phyloP scores from a whole-genome alignment of 2,888 invertebrate species.

The Dryobota labecula region DNA sequence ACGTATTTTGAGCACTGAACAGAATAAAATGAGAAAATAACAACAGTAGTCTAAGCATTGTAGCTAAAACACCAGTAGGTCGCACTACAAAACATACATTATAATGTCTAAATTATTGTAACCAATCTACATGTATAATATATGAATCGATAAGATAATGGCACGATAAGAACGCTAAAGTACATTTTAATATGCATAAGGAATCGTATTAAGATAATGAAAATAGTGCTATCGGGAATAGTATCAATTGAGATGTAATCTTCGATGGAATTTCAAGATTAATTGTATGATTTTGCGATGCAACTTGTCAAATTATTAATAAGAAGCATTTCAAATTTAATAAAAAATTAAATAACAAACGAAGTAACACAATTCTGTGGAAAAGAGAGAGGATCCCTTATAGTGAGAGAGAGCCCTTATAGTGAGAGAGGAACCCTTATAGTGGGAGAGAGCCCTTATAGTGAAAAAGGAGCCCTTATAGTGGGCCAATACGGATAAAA shows the following conservation, averaged over 20 bases:
- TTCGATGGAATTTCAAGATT: neutral
- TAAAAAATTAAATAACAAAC: neutral
- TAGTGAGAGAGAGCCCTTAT: no score
- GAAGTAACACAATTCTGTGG: neutral
- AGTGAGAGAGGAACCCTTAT: neutral
- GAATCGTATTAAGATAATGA: conserved; percentile 15
- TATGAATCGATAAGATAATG: conserved; percentile 32
- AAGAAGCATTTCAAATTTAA: neutral
- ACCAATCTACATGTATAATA: conserved; percentile 5
- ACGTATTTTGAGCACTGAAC: conserved; percentile 64
- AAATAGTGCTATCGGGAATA: neutral
- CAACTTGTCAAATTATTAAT: neutral
- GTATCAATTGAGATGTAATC: neutral
- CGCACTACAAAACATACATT: conserved; percentile 2
- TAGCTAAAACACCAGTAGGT: conserved; percentile 7
- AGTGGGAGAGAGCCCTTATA: neutral
- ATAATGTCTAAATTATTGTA: neutral
- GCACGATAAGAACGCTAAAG: conserved; percentile 26
- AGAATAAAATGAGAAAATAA: conserved; percentile 55
- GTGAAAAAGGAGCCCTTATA: no score
- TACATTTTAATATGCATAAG: neutral
- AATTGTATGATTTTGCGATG: neutral
- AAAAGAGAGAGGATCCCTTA: neutral
- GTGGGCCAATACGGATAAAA: neutral
- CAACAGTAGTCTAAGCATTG: conserved; percentile 25